Evolutionary conservation across 2,888 invertebrate species (phyloP).

Genomic region (Acronicta aceris): DNA sequence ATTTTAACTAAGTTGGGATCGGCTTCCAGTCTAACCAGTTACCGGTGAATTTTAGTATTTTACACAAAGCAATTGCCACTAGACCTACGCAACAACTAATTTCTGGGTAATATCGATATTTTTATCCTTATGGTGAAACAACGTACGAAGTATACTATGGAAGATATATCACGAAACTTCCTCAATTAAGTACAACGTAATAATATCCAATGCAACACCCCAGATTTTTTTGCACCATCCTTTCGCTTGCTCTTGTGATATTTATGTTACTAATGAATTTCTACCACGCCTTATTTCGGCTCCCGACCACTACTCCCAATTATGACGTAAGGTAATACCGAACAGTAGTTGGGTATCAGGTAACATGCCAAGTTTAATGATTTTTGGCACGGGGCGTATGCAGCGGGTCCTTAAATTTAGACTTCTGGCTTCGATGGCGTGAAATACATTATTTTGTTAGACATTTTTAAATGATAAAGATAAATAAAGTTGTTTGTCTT

Average conservation of each 20-base stretch:
- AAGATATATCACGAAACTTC: too few species aligned
- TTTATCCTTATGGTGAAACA: too few species aligned
- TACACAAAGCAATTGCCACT: too few species aligned
- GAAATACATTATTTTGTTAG: conserved; percentile 16
- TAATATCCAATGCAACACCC: neutral
- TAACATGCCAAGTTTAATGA: conserved; percentile 57
- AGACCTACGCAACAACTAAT: too few species aligned
- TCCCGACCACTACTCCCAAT: conserved; percentile 67
- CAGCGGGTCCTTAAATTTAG: conserved; percentile 57
- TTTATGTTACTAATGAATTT: conserved; percentile 41
- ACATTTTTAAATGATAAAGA: neutral
- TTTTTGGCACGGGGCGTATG: conserved; percentile 69
- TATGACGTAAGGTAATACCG: conserved; percentile 76
- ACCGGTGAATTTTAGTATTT: too few species aligned
- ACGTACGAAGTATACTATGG: too few species aligned
- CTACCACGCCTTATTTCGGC: conserved; percentile 60
- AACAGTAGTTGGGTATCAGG: conserved; percentile 69
- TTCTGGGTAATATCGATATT: too few species aligned
- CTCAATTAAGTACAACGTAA: too few species aligned
- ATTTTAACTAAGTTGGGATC: too few species aligned
- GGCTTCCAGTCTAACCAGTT: too few species aligned
- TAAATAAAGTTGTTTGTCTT: too few species aligned
- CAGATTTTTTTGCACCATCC: conserved; percentile 4
- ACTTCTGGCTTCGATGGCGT: conserved; percentile 58
- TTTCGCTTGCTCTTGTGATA: conserved; percentile 19